phyloP scores from a whole-genome alignment of 2,797 vertebrate species.

The Meda fulgida region DNA sequence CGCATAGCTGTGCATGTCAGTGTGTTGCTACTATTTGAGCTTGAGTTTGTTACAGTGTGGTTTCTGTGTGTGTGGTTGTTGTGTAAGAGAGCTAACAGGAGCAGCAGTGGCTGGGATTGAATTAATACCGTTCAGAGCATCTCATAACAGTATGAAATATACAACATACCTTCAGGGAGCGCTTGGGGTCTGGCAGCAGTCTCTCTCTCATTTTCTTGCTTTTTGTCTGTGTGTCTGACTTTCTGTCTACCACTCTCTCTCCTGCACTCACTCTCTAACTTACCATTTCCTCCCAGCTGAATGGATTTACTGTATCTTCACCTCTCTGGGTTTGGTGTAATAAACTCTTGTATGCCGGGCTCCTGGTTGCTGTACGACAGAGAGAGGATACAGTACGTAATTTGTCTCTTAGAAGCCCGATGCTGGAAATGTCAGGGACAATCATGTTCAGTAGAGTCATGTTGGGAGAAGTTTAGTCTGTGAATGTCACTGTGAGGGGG shows the following conservation, averaged over 20 bases:
- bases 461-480: constrained; percentile 54
- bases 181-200: constrained; percentile 57
- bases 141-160: constrained; percentile 70
- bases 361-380: constrained; percentile 44
- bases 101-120: constrained; percentile 64
- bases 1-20: neutral
- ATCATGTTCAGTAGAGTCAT: constrained; percentile 47
- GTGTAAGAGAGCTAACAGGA: constrained; percentile 43
- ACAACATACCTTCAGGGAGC: constrained; percentile 61
- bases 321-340: constrained; percentile 76
- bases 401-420: constrained; percentile 50
- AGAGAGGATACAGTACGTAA: constrained; percentile 34
- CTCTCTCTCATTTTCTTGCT: constrained; percentile 42
- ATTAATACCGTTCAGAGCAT: constrained; percentile 74
- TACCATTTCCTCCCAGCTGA: constrained; percentile 61
- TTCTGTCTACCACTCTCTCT: constrained; percentile 39
- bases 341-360: constrained; percentile 67
- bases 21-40: neutral
- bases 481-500: constrained; percentile 56
- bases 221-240: constrained; percentile 29
- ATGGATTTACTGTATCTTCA: constrained; percentile 75
- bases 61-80: neutral
- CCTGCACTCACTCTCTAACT: constrained; percentile 17
- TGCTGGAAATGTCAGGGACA: constrained; percentile 62
- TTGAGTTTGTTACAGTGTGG: constrained; percentile 4